These are phyloP conservation scores for Lepidochrysops patricia DNA, from an alignment of 2,888 invertebrate genomes.

Conservation along the genomic window DNA sequence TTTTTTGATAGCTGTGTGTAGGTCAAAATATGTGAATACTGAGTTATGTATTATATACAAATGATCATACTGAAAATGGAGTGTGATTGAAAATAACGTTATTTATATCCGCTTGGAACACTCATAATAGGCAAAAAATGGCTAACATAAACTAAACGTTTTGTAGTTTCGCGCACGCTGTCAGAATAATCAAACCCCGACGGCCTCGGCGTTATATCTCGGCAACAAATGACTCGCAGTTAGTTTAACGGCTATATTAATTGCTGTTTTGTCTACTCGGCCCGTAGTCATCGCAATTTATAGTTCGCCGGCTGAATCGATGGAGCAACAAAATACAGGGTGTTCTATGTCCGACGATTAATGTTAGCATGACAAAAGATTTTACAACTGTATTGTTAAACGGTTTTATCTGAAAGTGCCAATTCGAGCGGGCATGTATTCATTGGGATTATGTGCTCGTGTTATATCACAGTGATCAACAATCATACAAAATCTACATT, in stretches of 20 bases:
- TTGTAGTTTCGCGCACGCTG: neutral
- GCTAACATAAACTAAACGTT: neutral
- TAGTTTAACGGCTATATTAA: constrained; percentile 61
- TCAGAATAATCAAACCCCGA: constrained; percentile 7
- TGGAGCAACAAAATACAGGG: constrained; percentile 9
- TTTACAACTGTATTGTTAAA: neutral
- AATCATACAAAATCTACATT: no score
- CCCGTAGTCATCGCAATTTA: constrained; percentile 38
- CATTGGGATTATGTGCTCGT: neutral
- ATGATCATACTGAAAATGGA: no score
- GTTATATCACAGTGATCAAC: no score
- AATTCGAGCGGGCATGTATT: neutral
- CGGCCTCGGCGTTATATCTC: constrained; percentile 36
- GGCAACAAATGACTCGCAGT: constrained; percentile 50
- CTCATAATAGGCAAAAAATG: neutral
- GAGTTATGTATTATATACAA: no score
- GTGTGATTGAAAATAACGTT: no score
- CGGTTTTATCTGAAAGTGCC: neutral
- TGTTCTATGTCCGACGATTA: constrained; percentile 6
- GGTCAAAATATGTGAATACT: no score
- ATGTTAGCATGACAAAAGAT: constrained; percentile 5
- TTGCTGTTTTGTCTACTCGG: constrained; percentile 58
- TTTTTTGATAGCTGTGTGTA: no score
- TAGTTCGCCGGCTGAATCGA: constrained; percentile 22
- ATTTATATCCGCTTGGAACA: no score